phyloP scores from a whole-genome alignment of 2,797 vertebrate species.

The Esox masquinongy region DNA sequence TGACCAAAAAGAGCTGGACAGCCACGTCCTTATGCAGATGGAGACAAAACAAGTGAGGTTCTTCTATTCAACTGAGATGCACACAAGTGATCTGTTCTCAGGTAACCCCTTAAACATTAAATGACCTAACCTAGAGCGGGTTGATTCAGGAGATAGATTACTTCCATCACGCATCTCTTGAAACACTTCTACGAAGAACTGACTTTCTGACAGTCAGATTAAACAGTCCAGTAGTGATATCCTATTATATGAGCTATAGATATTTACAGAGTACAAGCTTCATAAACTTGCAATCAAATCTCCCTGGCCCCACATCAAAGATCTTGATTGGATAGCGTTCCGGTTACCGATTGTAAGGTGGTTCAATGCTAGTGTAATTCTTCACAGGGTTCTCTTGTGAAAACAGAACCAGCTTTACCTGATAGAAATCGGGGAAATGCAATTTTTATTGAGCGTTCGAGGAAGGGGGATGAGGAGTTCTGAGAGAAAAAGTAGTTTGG shows the following conservation, averaged over 20 bases:
- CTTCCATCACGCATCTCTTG: neutral
- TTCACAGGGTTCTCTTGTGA: slow-evolving; percentile 36
- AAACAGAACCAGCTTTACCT: slow-evolving; percentile 35
- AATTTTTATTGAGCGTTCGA: slow-evolving; percentile 30
- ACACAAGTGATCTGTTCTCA: neutral
- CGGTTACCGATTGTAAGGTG: slow-evolving; percentile 35
- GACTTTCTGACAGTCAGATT: slow-evolving; percentile 3
- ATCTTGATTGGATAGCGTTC: slow-evolving; percentile 45
- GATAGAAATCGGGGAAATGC: slow-evolving; percentile 44
- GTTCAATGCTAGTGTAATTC: slow-evolving; percentile 32
- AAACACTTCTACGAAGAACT: neutral
- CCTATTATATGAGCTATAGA: neutral
- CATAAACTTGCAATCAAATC: slow-evolving; percentile 42
- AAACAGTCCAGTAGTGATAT: neutral
- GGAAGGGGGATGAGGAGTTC: slow-evolving; percentile 30
- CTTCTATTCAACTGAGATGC: neutral
- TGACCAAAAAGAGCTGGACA: neutral
- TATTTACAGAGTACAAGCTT: slow-evolving; percentile 22
- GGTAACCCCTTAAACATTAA: neutral
- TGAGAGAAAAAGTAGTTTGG: slow-evolving; percentile 43
- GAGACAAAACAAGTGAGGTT: neutral
- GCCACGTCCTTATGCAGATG: neutral
- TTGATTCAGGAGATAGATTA: neutral
- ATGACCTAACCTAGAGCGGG: neutral
- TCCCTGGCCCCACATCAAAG: slow-evolving; percentile 49